Evolutionary conservation across 2,113 vertebrate genomes (phyloP).

Genomic region (Phyllopteryx taeniolatus): DNA sequence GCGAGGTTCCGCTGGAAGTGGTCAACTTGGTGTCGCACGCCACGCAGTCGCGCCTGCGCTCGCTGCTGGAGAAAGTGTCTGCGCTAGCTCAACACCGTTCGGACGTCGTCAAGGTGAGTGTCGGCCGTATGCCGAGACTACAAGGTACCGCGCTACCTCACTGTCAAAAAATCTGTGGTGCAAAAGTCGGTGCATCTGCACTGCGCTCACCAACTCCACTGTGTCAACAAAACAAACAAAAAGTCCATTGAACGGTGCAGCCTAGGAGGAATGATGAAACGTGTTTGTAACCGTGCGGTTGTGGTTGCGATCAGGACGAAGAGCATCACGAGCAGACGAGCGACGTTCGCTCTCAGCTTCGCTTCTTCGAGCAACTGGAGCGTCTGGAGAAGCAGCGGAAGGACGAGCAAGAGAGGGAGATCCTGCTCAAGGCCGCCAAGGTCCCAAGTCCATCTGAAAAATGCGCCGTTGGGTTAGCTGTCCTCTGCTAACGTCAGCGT

Average conservation of each 20-base stretch:
- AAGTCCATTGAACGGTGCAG: too few relatives aligned
- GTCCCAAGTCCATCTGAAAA: constrained; percentile 21
- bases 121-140: too few relatives aligned
- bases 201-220: too few relatives aligned
- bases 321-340: constrained; percentile 71
- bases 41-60: constrained; percentile 78
- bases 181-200: too few relatives aligned
- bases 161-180: too few relatives aligned
- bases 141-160: background rate
- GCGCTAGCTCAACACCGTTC: constrained; percentile 81
- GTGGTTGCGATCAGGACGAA: constrained; percentile 68
- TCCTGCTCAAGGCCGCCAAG: constrained; percentile 81
- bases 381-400: constrained; percentile 82
- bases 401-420: constrained; percentile 83
- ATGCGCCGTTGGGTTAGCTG: too few relatives aligned
- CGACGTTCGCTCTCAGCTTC: constrained; percentile 78
- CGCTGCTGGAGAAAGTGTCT: constrained; percentile 81
- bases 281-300: background rate
- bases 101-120: constrained; percentile 75
- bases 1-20: constrained; percentile 79
- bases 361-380: constrained; percentile 83
- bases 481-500: constrained; percentile 3
- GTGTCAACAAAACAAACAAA: too few relatives aligned
- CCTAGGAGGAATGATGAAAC: too few relatives aligned
- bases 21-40: constrained; percentile 84